Percentiles rank a stretch among this genome's conserved stretches.
Evolutionary conservation across 2,888 invertebrate species (phyloP).

Genomic region (Oasisia sp.): DNA sequence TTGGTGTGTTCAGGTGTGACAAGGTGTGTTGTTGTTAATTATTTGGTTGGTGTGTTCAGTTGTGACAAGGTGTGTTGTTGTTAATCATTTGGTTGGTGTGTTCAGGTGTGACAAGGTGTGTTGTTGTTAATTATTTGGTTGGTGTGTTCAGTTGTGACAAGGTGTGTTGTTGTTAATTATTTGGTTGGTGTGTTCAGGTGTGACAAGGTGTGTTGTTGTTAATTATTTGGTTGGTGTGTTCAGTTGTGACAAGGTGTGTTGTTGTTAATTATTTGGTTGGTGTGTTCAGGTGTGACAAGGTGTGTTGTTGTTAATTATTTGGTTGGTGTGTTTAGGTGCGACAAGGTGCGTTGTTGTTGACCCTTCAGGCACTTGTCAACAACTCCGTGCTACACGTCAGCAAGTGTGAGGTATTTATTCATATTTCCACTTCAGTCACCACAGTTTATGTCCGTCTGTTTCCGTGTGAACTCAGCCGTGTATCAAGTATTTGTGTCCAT

Average conservation of each 20-base stretch:
- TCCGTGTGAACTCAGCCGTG: no score
- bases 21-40: background rate
- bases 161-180: background rate
- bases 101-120: background rate
- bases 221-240: background rate
- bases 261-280: background rate
- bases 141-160: background rate
- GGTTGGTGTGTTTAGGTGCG: slow-evolving; percentile 22
- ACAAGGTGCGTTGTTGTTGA: slow-evolving; percentile 35
- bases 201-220: background rate
- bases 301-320: background rate
- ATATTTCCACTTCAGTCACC: background rate
- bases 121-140: background rate
- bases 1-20: background rate
- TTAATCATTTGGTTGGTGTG: background rate
- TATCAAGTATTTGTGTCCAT: no score
- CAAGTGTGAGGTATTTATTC: slow-evolving; percentile 52
- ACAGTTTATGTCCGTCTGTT: no score
- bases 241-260: no score
- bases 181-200: background rate
- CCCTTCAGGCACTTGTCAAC: slow-evolving; percentile 48
- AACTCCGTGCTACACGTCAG: slow-evolving; percentile 52
- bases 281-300: background rate
- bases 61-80: background rate
- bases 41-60: background rate